Evolutionary conservation across 2,888 invertebrate species (phyloP).

Genomic region (Drosophila nigritarsus): DNA sequence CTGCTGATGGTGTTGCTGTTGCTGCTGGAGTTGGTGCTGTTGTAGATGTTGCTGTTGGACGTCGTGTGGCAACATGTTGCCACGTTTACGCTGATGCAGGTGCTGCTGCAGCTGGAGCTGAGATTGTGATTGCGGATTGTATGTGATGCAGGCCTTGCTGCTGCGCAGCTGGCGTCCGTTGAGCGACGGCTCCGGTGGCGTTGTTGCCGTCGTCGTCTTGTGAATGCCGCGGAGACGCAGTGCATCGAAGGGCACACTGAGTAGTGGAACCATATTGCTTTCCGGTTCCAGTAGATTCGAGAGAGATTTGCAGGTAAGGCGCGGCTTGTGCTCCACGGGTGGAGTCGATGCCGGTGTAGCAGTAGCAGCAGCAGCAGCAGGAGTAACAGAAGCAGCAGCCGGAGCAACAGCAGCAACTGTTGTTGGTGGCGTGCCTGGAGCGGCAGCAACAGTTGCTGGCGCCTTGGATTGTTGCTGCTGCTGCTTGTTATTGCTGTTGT

Average conservation of each 20-base stretch:
- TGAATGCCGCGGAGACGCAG: slow-evolving; percentile 57
- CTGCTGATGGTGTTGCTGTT: slow-evolving; percentile 47
- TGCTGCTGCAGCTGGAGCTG: slow-evolving; percentile 51
- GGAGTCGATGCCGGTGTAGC: slow-evolving; percentile 36
- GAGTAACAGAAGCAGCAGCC: background rate
- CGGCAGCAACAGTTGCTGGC: slow-evolving; percentile 16
- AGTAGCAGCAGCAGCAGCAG: slow-evolving; percentile 25
- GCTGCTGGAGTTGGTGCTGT: slow-evolving; percentile 51
- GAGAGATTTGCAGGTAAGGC: slow-evolving; percentile 88
- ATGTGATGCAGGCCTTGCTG: slow-evolving; percentile 66
- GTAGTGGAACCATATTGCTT: slow-evolving; percentile 63
- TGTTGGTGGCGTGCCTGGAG: slow-evolving; percentile 20
- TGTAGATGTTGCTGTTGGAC: slow-evolving; percentile 64
- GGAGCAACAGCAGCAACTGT: slow-evolving; percentile 13
- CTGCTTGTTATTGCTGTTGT: slow-evolving; percentile 39
- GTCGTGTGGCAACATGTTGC: slow-evolving; percentile 56
- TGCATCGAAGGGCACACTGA: slow-evolving; percentile 69
- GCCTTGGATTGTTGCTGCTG: slow-evolving; percentile 53
- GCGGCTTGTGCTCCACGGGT: slow-evolving; percentile 85
- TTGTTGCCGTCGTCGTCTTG: slow-evolving; percentile 29
- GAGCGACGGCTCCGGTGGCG: slow-evolving; percentile 37
- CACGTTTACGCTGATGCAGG: slow-evolving; percentile 73
- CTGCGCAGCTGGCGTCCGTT: slow-evolving; percentile 62
- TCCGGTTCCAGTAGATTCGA: slow-evolving; percentile 88
- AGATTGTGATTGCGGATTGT: slow-evolving; percentile 60